A percentile compares a stretch with the other conserved stretches of the same genome.
Evolutionary conservation across 1,140 invertebrate genomes (phyloP).

Genomic region (Pinna nobilis): DNA sequence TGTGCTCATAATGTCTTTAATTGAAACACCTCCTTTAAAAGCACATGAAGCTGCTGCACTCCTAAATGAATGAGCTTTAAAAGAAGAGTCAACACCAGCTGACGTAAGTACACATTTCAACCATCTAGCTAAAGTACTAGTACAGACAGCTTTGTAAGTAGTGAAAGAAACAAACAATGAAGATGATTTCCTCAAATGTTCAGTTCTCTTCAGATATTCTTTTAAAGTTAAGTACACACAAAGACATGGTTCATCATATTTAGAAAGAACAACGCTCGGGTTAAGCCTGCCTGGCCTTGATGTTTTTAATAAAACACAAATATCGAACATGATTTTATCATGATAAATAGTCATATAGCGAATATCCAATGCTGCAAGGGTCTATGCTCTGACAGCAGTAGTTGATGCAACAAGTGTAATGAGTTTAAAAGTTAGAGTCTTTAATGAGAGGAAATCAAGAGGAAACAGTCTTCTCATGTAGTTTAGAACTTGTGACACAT

Average conservation of each 20-base stretch:
- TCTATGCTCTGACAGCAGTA: neutral
- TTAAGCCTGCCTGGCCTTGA: neutral
- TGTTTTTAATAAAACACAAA: too few relatives aligned
- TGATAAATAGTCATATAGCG: too few relatives aligned
- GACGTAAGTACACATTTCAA: conserved; percentile 20
- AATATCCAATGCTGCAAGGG: neutral
- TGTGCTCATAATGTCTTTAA: too few relatives aligned
- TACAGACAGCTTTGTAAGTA: neutral
- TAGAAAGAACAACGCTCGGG: neutral
- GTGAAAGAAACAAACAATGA: conserved; percentile 28
- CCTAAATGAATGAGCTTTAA: too few relatives aligned
- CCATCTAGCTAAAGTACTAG: conserved; percentile 12
- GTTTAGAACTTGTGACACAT: conserved; percentile 28
- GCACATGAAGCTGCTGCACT: conserved; percentile 12
- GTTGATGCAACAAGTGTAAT: conserved; percentile 4
- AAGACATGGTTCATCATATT: too few relatives aligned
- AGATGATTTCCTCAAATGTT: too few relatives aligned
- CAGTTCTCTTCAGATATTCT: conserved; percentile 27
- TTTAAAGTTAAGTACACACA: conserved; percentile 24
- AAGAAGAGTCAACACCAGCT: conserved; percentile 10
- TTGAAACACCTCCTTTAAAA: too few relatives aligned
- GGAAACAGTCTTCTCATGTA: conserved; percentile 14
- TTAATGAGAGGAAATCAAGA: neutral
- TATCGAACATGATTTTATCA: too few relatives aligned
- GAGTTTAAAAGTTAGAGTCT: neutral